phyloP scores from a whole-genome alignment of 92 coral and sea anemone species.

The Muricea muricata region DNA sequence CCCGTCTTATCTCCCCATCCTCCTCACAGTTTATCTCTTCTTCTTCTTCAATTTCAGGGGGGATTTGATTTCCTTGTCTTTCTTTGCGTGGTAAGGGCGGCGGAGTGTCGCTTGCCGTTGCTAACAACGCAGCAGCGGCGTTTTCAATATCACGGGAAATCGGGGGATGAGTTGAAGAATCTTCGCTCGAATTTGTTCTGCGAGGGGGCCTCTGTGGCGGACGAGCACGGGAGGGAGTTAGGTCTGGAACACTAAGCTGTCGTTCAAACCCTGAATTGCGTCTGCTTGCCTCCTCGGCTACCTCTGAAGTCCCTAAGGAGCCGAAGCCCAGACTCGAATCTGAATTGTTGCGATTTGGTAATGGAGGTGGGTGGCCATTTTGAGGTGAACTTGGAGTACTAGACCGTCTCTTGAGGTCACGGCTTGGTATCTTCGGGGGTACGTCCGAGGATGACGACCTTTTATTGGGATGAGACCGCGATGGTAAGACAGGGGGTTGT shows the following conservation, averaged over 20 bases:
- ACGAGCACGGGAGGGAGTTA: background rate
- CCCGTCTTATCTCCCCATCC: background rate
- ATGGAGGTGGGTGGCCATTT: background rate
- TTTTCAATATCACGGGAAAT: background rate
- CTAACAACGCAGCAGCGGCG: conserved; percentile 8
- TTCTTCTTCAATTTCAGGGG: background rate
- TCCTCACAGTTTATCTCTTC: conserved; percentile 1
- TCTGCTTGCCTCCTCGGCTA: background rate
- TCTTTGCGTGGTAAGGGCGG: conserved; percentile 31
- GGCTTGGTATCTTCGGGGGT: background rate
- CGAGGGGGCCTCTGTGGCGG: background rate
- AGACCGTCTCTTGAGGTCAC: background rate
- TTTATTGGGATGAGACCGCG: background rate
- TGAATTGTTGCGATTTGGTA: background rate
- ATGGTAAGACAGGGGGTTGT: background rate
- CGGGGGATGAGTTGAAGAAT: background rate
- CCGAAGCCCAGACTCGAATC: conserved; percentile 10
- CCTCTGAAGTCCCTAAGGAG: background rate
- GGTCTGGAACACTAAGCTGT: conserved; percentile 3
- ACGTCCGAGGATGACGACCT: no score
- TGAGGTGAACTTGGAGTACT: conserved; percentile 9
- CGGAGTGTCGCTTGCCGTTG: background rate
- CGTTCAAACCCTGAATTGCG: background rate
- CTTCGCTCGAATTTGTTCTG: background rate
- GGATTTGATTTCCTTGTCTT: background rate